Base-by-base conservation (phyloP, 2,113 vertebrate genomes). In the Psittacula cyanocephala region DNA sequence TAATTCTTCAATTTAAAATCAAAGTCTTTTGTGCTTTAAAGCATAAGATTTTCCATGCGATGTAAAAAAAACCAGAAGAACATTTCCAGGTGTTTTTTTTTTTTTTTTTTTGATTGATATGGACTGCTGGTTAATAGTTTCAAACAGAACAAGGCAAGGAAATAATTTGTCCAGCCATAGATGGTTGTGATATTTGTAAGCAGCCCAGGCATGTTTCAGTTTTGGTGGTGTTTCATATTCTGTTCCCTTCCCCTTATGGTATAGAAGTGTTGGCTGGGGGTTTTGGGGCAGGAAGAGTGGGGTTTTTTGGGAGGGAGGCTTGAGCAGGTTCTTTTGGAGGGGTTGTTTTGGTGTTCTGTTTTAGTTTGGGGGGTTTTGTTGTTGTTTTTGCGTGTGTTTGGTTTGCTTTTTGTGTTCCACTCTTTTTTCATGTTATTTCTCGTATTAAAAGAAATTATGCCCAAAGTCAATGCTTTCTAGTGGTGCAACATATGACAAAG, bases 201-300 rank as follows among this genome's bases (percentile, higher is more conserved):
- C 4, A 84, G 6, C 28, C 29, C 64, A 92, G 60, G 76, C 53
- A 72, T 11, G 16, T 71, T 35, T 89, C 12, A 18, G 17, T 59
- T 84, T 81, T 86, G 49, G 41, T 78, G 35, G 43, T 91, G 60
- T 81, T 95, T 94, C 49, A 39, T 78, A 85, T 82, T 88, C 39
- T 70, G n/a, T 13, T 93, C n/a, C 22, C 10, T 80, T 80, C 13
- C 25, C 49, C 28, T 59, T 76, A 33, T 6, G 7, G 11, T 50
- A 17, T 31, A 23, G 11, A 63, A 64, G 10, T 67, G 11, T 85
- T 82, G 53, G 8, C 27, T 81, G 43, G 12, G 31, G 3, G 4
- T 28, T 57, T 59, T 77, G 2, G 10, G n/a, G 35, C 35, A 35
- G 2, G 12, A 14, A 35, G 5, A 17, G 2, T 43, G 13, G 6